These are phyloP conservation scores for Diachasma alloeum DNA, from an alignment of 1,140 invertebrate species.

Conservation along the genomic window DNA sequence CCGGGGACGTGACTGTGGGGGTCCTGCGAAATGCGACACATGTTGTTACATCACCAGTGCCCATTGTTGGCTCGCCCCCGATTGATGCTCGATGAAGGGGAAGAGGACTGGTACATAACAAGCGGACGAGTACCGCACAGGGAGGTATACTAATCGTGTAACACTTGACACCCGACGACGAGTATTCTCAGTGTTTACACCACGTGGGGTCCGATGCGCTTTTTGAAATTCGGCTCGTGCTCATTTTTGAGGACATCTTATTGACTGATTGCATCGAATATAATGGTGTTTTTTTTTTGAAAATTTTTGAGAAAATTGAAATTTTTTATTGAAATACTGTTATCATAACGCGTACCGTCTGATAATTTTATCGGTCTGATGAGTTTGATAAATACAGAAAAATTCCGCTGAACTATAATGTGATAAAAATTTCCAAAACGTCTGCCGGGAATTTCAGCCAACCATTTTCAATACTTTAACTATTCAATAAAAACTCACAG, in stretches of 20 bases:
- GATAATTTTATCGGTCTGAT: too few relatives aligned
- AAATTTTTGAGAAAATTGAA: too few relatives aligned
- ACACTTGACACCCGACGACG: conserved; percentile 56
- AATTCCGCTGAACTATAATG: too few relatives aligned
- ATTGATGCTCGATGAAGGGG: background rate
- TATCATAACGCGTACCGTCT: too few relatives aligned
- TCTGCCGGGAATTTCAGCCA: too few relatives aligned
- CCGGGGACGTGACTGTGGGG: conserved; percentile 10
- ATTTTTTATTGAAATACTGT: too few relatives aligned
- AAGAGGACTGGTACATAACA: background rate
- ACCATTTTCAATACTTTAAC: too few relatives aligned
- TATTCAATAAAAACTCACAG: too few relatives aligned
- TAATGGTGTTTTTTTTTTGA: background rate
- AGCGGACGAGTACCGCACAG: conserved; percentile 26
- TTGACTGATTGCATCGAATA: background rate
- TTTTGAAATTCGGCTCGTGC: conserved; percentile 33
- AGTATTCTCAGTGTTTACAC: conserved; percentile 2
- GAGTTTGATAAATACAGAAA: too few relatives aligned
- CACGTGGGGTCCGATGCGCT: conserved; percentile 35
- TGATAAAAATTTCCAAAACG: too few relatives aligned
- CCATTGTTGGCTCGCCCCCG: conserved; percentile 28
- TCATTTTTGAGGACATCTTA: background rate
- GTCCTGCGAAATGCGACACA: conserved; percentile 56
- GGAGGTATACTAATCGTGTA: conserved; percentile 50
- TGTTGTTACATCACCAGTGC: conserved; percentile 59